Evolutionary conservation across 2,113 vertebrate species (phyloP), one percentile per base, ranked within the genome.

Genomic region (Cygnus buccinator): DNA sequence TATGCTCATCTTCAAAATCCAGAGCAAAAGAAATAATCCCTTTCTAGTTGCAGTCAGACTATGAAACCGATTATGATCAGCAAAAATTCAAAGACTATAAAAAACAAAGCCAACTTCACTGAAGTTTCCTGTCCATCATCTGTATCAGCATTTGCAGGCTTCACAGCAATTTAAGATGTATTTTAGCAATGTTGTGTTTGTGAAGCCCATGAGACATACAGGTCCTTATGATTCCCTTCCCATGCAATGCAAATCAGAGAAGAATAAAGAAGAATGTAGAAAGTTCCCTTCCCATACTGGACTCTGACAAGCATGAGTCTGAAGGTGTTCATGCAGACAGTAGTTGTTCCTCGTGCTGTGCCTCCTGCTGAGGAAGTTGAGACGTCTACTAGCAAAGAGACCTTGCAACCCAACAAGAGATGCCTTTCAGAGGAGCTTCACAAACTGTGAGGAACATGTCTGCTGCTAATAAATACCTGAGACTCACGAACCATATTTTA

Each of bases 21-120:
- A 85, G 62, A 93, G 96, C 91, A 97, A 97, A 98, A 96, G 87
- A 94, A 97, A 97, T 82, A 96, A 97, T 94, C 92, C 57, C 37
- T 96, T 94, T 86, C 94, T 94, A 89, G 61, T 87, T 93, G 66
- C 61, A 93, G 83, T 85, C 68, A 93, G 79, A 63, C 84, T 96
- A 83, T 79, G 89, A 97, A 97, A 94, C 65, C 0, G 89, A 98
- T 97, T 97, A 97, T 59, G 91, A 98, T 98, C 97, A 96, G 91
- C 66, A 93, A 79, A 93, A 93, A 92, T 94, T 97, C 96, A 97
- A 87, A 89, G 79, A 81, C 35, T 76, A 15, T 76, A 83, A 72
- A 46, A 96, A 94, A 95, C 90, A 97, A 95, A 95, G 72, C n/a
- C 58, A 93, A 90, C 25, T 89, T 96, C 80, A 62, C 73, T 79